These are phyloP conservation scores for Lemur catta DNA, from an alignment of 2,797 vertebrate species.

Conservation along the genomic window DNA sequence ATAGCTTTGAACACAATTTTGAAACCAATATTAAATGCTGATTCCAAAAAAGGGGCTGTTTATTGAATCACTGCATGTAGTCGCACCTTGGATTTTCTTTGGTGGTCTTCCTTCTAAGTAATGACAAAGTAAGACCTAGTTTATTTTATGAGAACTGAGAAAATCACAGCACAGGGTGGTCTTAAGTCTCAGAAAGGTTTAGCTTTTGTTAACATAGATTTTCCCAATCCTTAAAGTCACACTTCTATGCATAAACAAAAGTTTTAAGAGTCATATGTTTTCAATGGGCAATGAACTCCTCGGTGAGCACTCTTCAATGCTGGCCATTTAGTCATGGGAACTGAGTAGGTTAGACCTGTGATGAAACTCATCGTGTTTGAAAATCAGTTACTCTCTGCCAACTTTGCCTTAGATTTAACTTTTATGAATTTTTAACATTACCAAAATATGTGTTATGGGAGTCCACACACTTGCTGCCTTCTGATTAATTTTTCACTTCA, in stretches of 20 bases:
- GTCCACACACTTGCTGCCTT: slow-evolving; percentile 60
- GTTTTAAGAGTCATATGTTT: slow-evolving; percentile 78
- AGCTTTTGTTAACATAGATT: slow-evolving; percentile 74
- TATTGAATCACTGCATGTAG: slow-evolving; percentile 54
- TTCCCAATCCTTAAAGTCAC: slow-evolving; percentile 71
- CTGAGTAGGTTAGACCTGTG: slow-evolving; percentile 15
- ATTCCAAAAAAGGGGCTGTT: slow-evolving; percentile 52
- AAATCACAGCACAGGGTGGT: slow-evolving; percentile 75
- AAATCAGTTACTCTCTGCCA: slow-evolving; percentile 54
- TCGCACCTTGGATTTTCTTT: slow-evolving; percentile 76
- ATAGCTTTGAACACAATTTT: slow-evolving; percentile 21
- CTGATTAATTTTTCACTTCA: slow-evolving; percentile 73
- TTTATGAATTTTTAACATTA: slow-evolving; percentile 65
- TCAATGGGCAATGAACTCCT: slow-evolving; percentile 62
- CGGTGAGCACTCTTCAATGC: not conserved
- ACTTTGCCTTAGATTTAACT: slow-evolving; percentile 53
- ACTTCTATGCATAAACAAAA: slow-evolving; percentile 73
- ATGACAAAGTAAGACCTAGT: slow-evolving; percentile 64
- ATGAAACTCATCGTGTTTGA: slow-evolving; percentile 34
- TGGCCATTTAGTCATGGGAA: slow-evolving; percentile 28
- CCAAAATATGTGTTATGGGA: slow-evolving; percentile 45
- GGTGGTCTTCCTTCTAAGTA: slow-evolving; percentile 74
- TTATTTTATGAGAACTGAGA: slow-evolving; percentile 71
- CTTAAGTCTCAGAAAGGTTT: slow-evolving; percentile 70
- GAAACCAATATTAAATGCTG: slow-evolving; percentile 56